Conservation (phyloP, 2,888 invertebrate genomes). For the Dynastes grantii region DNA sequence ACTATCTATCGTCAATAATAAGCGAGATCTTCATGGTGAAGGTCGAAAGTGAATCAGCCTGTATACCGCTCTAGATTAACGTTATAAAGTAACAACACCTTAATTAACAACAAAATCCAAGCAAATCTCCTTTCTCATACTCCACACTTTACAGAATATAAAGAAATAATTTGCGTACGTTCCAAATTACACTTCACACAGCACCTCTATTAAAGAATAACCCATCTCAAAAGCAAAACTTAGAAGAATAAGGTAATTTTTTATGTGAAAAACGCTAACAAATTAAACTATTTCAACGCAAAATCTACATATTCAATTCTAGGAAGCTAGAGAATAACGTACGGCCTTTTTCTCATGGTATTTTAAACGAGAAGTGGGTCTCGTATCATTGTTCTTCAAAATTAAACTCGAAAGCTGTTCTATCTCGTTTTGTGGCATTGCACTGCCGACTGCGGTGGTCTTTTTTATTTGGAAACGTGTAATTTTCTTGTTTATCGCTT, state of each 20-base stretch:
- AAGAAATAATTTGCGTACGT: neutral
- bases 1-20: no score
- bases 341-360: neutral
- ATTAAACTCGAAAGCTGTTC: neutral
- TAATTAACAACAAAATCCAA: no score
- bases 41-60: no score
- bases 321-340: neutral
- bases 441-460: neutral
- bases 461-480: slow-evolving; percentile 25
- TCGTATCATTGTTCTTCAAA: slow-evolving; percentile 2
- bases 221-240: neutral
- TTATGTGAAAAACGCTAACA: slow-evolving; percentile 30
- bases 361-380: slow-evolving; percentile 10
- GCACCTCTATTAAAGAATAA: neutral
- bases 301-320: slow-evolving; percentile 13
- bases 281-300: slow-evolving; percentile 22
- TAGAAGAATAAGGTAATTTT: slow-evolving; percentile 30
- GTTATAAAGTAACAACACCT: no score
- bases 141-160: no score
- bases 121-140: no score
- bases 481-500: slow-evolving; percentile 32
- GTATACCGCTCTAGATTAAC: no score
- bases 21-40: no score
- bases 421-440: neutral
- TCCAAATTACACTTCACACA: neutral